A percentile compares a stretch with the other conserved stretches of the same genome.
phyloP scores from a whole-genome alignment of 2,888 invertebrate genomes.

The Neria commutata region DNA sequence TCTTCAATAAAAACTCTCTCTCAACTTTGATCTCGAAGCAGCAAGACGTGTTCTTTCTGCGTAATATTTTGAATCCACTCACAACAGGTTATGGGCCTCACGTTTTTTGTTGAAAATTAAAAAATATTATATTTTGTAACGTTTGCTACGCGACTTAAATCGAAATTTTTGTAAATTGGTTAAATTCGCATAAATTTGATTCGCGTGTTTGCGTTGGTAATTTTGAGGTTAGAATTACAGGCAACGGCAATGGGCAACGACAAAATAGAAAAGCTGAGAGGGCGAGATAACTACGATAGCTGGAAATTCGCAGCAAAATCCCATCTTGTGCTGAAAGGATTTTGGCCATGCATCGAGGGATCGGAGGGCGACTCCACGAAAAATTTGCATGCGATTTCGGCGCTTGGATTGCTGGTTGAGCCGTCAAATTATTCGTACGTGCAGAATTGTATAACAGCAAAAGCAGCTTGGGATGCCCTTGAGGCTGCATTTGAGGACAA shows the following conservation, averaged over 20 bases:
- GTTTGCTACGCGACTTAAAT: too few relatives aligned
- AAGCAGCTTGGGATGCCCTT: conserved; percentile 20
- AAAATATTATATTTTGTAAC: too few relatives aligned
- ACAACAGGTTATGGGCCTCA: too few relatives aligned
- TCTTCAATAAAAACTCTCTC: too few relatives aligned
- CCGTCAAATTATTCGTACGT: conserved; percentile 22
- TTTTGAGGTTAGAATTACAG: background rate
- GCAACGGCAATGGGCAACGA: conserved; percentile 6
- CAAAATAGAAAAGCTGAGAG: conserved; percentile 6
- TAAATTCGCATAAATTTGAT: background rate
- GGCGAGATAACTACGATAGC: conserved; percentile 6
- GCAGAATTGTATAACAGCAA: conserved; percentile 20
- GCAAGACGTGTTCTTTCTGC: too few relatives aligned
- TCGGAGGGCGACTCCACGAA: conserved; percentile 24
- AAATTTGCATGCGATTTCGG: conserved; percentile 28
- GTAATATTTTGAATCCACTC: too few relatives aligned
- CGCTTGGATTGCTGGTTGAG: conserved; percentile 12
- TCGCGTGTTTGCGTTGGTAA: conserved; percentile 1
- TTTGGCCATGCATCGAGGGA: conserved; percentile 25
- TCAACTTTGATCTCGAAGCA: too few relatives aligned
- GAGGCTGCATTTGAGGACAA: conserved; percentile 21
- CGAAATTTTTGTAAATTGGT: background rate
- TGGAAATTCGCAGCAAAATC: conserved; percentile 17
- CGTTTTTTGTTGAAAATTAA: too few relatives aligned
- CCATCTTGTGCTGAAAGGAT: conserved; percentile 14